Evolutionary conservation across 2,797 vertebrate genomes (phyloP).

Genomic region (Anolis apletophallus): DNA sequence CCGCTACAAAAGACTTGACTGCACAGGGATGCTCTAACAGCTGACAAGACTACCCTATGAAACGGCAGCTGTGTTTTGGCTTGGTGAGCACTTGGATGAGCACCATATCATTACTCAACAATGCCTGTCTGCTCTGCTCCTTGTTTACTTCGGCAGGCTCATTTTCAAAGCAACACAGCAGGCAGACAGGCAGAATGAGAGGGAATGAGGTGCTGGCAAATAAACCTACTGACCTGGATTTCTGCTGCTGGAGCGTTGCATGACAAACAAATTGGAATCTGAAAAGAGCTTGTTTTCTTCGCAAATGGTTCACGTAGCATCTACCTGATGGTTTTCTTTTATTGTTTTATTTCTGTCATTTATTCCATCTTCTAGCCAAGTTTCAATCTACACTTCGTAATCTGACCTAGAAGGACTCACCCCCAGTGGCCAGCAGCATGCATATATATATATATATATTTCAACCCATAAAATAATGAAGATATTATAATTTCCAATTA

Average conservation of each 20-base stretch:
- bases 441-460: not conserved
- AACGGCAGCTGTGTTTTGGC: constrained; percentile 25
- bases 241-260: constrained; percentile 15
- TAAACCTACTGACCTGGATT: constrained; percentile 29
- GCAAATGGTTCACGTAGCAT: not conserved
- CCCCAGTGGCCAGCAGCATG: no score
- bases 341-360: not conserved
- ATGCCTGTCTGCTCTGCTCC: constrained; percentile 6
- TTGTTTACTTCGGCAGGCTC: constrained; percentile 39
- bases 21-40: not conserved
- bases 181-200: not conserved
- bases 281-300: not conserved
- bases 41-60: not conserved
- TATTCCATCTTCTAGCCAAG: not conserved
- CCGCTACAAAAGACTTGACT: accelerated
- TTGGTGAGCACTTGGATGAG: not conserved
- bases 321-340: not conserved
- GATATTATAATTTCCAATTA: not conserved
- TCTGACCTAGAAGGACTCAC: not conserved
- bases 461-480: not conserved
- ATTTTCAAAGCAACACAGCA: constrained; percentile 16
- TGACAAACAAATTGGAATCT: not conserved
- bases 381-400: not conserved
- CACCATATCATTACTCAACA: constrained; percentile 33
- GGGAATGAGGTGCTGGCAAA: not conserved